Conservation (phyloP, 2,113 vertebrate genomes). For the Rhegmatorhina hoffmannsi region DNA sequence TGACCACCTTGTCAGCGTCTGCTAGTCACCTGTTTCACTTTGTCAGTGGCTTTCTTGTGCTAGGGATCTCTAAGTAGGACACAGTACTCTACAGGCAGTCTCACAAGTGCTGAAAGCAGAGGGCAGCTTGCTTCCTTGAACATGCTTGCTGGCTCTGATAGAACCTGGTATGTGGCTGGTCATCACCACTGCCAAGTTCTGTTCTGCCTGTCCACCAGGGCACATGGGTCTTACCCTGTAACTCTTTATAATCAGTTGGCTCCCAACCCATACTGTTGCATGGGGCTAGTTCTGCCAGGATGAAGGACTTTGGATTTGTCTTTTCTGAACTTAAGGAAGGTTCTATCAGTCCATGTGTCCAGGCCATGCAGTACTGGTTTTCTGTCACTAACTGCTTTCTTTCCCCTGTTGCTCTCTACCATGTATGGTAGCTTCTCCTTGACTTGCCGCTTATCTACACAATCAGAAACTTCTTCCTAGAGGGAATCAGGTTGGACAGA, state of each 20-base stretch:
- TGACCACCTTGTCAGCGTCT: background rate
- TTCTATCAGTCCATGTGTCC: background rate
- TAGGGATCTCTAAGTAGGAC: background rate
- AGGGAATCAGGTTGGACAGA: background rate
- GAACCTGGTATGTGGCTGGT: background rate
- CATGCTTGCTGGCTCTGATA: background rate
- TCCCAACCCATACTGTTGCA: background rate
- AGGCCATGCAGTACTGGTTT: fast-evolving
- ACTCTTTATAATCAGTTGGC: background rate
- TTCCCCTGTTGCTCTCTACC: background rate
- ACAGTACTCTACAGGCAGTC: background rate
- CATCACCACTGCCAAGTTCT: fast-evolving
- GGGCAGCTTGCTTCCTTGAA: background rate
- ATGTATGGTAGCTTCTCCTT: background rate
- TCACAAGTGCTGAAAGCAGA: background rate
- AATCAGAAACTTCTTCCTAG: background rate
- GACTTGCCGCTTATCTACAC: fast-evolving
- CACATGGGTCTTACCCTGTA: background rate
- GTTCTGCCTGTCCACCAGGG: background rate
- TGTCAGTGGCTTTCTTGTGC: background rate
- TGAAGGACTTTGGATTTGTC: background rate
- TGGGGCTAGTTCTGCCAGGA: background rate
- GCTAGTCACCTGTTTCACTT: background rate
- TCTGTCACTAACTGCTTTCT: background rate
- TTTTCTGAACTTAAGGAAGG: background rate